phyloP scores from a whole-genome alignment of 2,888 invertebrate genomes.

The Drosophila flavopinicola region DNA sequence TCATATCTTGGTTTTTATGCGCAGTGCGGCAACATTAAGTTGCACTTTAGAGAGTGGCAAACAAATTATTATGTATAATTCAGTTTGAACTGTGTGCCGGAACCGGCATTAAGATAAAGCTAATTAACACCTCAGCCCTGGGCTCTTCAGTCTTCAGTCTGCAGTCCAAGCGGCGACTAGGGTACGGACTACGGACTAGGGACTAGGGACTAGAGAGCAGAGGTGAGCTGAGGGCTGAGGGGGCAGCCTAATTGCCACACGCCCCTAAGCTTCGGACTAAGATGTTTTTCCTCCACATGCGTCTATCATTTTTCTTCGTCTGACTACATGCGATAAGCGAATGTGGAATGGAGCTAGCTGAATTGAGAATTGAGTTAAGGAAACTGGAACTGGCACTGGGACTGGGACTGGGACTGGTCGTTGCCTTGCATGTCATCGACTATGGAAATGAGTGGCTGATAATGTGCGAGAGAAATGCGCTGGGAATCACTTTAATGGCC shows the following conservation, averaged over 20 bases:
- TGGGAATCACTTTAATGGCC: constrained; percentile 76
- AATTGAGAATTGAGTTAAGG: constrained; percentile 19
- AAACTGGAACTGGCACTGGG: no score
- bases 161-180: neutral
- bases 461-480: constrained; percentile 67
- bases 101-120: constrained; percentile 80
- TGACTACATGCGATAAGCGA: constrained; percentile 59
- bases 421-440: constrained; percentile 41
- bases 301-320: constrained; percentile 60
- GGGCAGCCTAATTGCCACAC: constrained; percentile 36
- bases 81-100: constrained; percentile 78
- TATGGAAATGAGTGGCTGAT: constrained; percentile 70
- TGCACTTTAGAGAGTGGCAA: constrained; percentile 76
- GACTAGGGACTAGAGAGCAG: neutral
- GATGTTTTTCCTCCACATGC: constrained; percentile 47
- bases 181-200: neutral
- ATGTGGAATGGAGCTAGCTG: constrained; percentile 43
- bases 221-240: neutral
- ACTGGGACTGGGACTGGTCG: constrained; percentile 1
- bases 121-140: constrained; percentile 77
- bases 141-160: no score
- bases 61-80: constrained; percentile 80
- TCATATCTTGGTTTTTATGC: constrained; percentile 56
- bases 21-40: constrained; percentile 65
- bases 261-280: constrained; percentile 33